A percentile compares a stretch with the other conserved stretches of the same genome.
Conservation (phyloP, 2,797 vertebrate genomes). For the Centroberyx gerrardi region DNA sequence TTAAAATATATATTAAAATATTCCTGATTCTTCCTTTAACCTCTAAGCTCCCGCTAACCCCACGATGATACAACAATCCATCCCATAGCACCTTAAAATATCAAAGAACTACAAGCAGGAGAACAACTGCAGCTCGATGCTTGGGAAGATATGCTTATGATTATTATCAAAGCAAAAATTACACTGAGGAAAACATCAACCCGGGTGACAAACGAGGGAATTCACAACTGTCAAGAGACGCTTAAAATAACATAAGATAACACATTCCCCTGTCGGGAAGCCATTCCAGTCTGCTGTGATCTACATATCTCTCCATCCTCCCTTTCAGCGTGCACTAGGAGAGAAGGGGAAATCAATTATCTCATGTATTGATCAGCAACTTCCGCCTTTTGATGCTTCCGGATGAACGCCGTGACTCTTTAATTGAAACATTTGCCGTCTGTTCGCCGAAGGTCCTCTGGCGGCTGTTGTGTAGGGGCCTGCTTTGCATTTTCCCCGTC, state of each 20-base stretch:
- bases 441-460: conserved; percentile 23
- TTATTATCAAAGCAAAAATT: conserved; percentile 6
- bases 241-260: conserved; percentile 1
- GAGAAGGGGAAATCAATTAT: conserved; percentile 29
- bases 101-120: too few species aligned
- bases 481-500: conserved; percentile 38
- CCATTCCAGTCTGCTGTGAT: background rate
- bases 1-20: too few species aligned
- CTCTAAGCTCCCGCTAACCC: too few species aligned
- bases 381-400: conserved; percentile 23
- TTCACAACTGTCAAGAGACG: conserved; percentile 3
- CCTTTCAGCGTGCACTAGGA: background rate
- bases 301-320: conserved; percentile 2
- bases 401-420: conserved; percentile 34
- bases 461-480: conserved; percentile 18
- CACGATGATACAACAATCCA: too few species aligned
- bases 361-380: conserved; percentile 50
- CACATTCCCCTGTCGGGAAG: background rate
- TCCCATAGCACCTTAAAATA: too few species aligned
- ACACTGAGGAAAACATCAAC: background rate
- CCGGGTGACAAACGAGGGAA: background rate
- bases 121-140: too few species aligned
- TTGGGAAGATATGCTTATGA: background rate
- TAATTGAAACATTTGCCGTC: conserved; percentile 54
- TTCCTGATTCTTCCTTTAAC: too few species aligned